Evolutionary conservation across 2,113 vertebrate species (phyloP), one percentile per base, ranked within the genome.

Genomic region (Sylvia atricapilla): DNA sequence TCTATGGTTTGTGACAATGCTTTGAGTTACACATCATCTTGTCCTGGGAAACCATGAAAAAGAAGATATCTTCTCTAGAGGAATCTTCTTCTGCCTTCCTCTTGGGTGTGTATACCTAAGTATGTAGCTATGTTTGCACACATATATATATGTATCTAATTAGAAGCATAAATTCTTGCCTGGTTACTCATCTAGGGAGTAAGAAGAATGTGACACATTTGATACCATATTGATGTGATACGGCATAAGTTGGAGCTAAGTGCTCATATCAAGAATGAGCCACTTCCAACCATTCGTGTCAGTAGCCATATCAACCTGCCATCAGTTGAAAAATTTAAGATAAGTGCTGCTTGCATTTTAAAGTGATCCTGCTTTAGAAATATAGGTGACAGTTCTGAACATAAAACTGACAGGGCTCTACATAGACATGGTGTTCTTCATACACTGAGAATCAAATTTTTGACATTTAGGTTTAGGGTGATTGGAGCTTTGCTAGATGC

Each of bases 1-100:
- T 92, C 47, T 95, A 28, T 81, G 58, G 82, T 70, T 90, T 93
- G 46, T 86, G 80, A 68, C 44, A 87, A 37, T 77, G 37, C 47
- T 97, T 94, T 87, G 78, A 69, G 87, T 94, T 94, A 79, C 53
- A 55, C 18, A 81, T 56, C 30, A 39, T 47, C 25, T 68, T 81
- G 27, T 86, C 39, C 68, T 62, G 50, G 53, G 27, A 94, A 96
- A 92, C 21, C 13, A 60, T 41, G 85, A 37, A 94, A 89, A 94
- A 52, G n/a, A 67, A 78, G 44, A 55, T 25, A 8, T 41, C 9
- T 86, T 8, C 49, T 89, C 28, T 30, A 64, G 55, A 55, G 56
- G 9, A 28, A 80, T 73, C 27, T 79, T 37, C n/a, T 79, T 93
- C 59, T 43, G 5, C 27, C 37, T 93, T 90, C 39, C 5, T 44